These are phyloP conservation scores for Germaria angustata DNA, from an alignment of 2,888 invertebrate genomes.

Conservation along the genomic window DNA sequence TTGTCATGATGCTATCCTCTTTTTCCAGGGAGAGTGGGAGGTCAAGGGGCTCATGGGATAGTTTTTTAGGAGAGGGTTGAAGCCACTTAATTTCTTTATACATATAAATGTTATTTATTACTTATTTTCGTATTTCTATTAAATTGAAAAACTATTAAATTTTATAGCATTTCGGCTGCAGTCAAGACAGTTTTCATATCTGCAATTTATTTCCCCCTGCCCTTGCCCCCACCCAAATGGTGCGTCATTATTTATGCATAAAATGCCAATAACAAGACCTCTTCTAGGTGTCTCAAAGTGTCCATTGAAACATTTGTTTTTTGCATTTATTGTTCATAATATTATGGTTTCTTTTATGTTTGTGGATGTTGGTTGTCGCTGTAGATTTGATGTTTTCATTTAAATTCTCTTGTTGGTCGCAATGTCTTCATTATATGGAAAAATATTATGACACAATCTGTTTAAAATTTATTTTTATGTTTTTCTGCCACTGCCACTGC, in stretches of 20 bases:
- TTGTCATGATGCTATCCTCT: too few relatives aligned
- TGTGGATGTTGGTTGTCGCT: constrained; percentile 27
- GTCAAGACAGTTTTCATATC: too few relatives aligned
- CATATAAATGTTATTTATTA: too few relatives aligned
- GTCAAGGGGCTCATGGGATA: too few relatives aligned
- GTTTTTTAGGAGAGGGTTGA: too few relatives aligned
- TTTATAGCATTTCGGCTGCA: too few relatives aligned
- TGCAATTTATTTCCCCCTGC: too few relatives aligned
- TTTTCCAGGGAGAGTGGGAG: too few relatives aligned
- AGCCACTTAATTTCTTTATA: too few relatives aligned
- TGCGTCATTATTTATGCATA: neutral
- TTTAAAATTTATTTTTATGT: constrained; percentile 59
- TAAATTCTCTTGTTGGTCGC: constrained; percentile 28
- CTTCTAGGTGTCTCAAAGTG: constrained; percentile 30
- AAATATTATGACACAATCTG: constrained; percentile 63
- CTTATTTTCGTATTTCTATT: too few relatives aligned
- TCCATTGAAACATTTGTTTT: constrained; percentile 25
- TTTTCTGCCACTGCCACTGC: constrained; percentile 57
- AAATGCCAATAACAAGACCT: constrained; percentile 3
- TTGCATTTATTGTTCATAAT: constrained; percentile 21
- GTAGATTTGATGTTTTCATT: constrained; percentile 39
- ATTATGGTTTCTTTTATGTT: constrained; percentile 51
- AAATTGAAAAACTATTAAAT: too few relatives aligned
- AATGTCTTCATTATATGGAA: constrained; percentile 62
- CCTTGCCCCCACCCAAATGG: neutral